Percentiles rank a stretch among this genome's conserved stretches.
phyloP scores from a whole-genome alignment of 2,797 vertebrate species.

The Lacerta viridis region DNA sequence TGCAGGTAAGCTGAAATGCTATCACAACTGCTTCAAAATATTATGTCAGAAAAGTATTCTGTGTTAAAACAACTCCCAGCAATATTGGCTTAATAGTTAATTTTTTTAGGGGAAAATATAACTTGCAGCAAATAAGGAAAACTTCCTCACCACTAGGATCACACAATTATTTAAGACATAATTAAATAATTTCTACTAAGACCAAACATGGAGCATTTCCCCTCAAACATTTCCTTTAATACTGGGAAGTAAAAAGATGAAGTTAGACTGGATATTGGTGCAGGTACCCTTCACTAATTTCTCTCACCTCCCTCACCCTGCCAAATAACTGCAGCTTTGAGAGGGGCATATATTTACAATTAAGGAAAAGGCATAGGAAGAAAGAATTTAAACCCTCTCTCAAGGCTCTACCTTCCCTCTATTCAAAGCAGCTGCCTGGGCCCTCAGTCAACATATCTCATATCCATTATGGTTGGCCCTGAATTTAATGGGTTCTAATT shows the following conservation, averaged over 20 bases:
- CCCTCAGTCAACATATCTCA: not conserved
- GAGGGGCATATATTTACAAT: not conserved
- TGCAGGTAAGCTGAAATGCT: constrained; percentile 70
- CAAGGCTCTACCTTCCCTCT: not conserved
- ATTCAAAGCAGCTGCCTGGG: not conserved
- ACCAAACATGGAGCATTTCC: not conserved
- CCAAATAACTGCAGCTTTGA: not conserved
- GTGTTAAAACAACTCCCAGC: constrained; percentile 64
- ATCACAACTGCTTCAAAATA: constrained; percentile 52
- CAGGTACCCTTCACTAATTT: not conserved
- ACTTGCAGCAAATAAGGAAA: not conserved
- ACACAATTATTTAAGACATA: not conserved
- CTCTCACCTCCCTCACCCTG: not conserved
- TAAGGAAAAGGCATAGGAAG: not conserved
- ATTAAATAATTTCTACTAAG: constrained; percentile 8
- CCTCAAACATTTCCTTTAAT: not conserved
- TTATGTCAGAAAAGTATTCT: constrained; percentile 40
- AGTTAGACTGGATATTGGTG: constrained; percentile 48
- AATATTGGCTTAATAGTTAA: constrained; percentile 63
- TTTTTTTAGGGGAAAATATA: not conserved
- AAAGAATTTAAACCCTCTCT: no score
- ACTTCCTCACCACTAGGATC: not conserved
- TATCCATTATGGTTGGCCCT: not conserved
- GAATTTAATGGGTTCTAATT: constrained; percentile 31
- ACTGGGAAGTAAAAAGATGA: constrained; percentile 31